phyloP scores from a whole-genome alignment of 1,140 invertebrate species.

The Lepidostoma basale region DNA sequence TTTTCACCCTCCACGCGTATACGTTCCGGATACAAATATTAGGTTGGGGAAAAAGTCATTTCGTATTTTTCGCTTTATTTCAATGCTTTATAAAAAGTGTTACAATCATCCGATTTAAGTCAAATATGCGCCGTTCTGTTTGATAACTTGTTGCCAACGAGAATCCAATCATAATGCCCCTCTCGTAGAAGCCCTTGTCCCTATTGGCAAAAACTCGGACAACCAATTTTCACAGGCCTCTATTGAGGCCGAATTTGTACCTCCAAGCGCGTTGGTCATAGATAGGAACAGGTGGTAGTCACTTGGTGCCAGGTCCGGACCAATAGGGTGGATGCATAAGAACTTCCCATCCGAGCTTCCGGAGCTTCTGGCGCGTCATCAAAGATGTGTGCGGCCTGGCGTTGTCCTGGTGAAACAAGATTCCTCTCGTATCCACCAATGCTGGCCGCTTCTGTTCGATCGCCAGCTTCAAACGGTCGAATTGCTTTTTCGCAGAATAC shows the following conservation, averaged over 20 bases:
- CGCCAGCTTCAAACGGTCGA: constrained; percentile 7
- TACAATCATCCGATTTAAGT: constrained; percentile 4
- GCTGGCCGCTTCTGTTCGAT: constrained; percentile 12
- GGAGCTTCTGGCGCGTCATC: constrained; percentile 6
- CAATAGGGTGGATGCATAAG: constrained; percentile 11
- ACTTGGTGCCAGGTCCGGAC: no score
- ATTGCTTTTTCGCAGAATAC: no score
- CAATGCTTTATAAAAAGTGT: constrained; percentile 7
- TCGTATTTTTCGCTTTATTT: constrained; percentile 5
- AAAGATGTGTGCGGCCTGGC: constrained; percentile 7
- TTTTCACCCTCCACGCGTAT: neutral
- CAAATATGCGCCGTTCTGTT: constrained; percentile 3
- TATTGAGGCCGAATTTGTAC: no score
- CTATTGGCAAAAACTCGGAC: constrained; percentile 2
- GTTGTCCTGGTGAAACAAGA: constrained; percentile 1
- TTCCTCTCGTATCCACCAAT: constrained; percentile 9
- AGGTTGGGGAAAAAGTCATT: constrained; percentile 5
- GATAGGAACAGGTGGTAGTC: no score
- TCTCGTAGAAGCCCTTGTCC: neutral
- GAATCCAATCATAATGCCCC: neutral
- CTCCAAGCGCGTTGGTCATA: no score
- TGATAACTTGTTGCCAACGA: no score
- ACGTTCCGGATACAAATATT: no score
- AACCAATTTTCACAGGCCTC: no score
- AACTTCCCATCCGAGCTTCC: constrained; percentile 3